phyloP scores from a whole-genome alignment of 2,113 vertebrate genomes.

The Hippocampus mohnikei region DNA sequence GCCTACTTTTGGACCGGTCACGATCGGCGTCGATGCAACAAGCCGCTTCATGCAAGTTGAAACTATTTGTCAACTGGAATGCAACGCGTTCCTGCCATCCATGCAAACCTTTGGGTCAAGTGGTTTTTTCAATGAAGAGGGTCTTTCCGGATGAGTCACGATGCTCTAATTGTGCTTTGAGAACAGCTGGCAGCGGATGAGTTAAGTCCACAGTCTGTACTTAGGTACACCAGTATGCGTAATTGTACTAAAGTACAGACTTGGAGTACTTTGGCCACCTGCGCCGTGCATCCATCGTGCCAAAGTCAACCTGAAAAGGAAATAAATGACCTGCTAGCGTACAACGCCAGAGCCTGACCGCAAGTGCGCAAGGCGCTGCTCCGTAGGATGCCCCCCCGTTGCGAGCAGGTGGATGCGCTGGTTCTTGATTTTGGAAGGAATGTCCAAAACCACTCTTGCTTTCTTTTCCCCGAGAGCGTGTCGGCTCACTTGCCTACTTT shows the following conservation, averaged over 20 bases:
- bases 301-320: constrained; percentile 1
- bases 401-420: constrained; percentile 4
- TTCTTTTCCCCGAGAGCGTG: constrained; percentile 16
- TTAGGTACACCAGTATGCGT: not conserved
- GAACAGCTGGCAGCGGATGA: too few species aligned
- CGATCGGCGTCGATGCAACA: too few species aligned
- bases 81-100: too few species aligned
- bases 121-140: too few species aligned
- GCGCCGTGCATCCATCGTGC: not conserved
- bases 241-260: not conserved
- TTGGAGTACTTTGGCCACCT: not conserved
- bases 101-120: too few species aligned
- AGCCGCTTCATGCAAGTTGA: too few species aligned
- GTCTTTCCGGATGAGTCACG: too few species aligned
- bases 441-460: not conserved
- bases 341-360: not conserved
- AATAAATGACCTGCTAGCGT: not conserved
- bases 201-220: not conserved
- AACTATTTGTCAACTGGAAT: too few species aligned
- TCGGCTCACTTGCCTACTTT: not conserved
- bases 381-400: not conserved
- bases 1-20: too few species aligned
- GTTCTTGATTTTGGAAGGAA: constrained; percentile 9
- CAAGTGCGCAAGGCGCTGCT: not conserved
- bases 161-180: too few species aligned